These are phyloP conservation scores for Trinorchestia longiramus DNA, from an alignment of 1,140 invertebrate species.

Conservation along the genomic window DNA sequence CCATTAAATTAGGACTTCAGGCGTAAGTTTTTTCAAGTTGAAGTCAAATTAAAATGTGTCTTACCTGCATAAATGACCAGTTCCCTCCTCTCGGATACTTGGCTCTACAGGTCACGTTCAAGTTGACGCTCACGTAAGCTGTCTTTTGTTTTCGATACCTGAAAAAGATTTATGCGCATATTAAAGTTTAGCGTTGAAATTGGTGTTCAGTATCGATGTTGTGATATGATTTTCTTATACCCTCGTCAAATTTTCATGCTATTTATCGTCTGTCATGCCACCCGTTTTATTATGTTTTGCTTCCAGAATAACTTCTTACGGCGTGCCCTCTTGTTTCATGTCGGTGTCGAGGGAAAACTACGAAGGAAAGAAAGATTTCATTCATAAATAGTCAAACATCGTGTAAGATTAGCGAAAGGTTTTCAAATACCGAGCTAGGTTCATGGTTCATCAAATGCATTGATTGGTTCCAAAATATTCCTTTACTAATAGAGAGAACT, in stretches of 20 bases:
- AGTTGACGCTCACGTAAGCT: neutral
- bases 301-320: neutral
- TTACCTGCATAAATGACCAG: neutral
- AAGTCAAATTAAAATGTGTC: neutral
- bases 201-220: neutral
- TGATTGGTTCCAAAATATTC: neutral
- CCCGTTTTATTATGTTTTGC: neutral
- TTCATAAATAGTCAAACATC: neutral
- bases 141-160: neutral
- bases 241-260: neutral
- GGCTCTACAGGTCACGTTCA: no score
- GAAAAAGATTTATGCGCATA: neutral
- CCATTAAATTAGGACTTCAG: neutral
- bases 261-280: neutral
- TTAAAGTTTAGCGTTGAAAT: neutral
- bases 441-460: neutral
- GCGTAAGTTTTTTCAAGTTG: neutral
- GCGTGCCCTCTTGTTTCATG: neutral
- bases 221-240: neutral
- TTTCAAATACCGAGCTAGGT: neutral
- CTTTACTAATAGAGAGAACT: neutral
- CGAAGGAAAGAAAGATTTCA: neutral
- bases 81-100: neutral
- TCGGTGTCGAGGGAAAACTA: neutral
- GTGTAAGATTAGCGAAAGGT: neutral